phyloP scores from a whole-genome alignment of 2,113 vertebrate species.

The Onychorhynchus coronatus region DNA sequence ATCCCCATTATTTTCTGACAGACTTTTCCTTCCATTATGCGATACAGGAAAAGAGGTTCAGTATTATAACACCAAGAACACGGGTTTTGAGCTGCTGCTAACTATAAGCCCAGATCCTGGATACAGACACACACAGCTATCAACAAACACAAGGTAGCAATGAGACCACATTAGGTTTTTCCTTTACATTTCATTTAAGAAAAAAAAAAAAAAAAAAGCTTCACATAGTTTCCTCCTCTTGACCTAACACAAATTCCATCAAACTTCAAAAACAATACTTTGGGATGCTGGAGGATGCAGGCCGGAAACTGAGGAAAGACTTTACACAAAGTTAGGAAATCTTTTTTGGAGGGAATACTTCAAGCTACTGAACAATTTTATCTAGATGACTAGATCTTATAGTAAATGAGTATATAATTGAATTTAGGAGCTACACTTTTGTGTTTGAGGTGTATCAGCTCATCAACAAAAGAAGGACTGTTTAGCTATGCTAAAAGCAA shows the following conservation, averaged over 20 bases:
- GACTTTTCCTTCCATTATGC: constrained; percentile 72
- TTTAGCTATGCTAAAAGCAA: constrained; percentile 60
- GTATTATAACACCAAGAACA: constrained; percentile 56
- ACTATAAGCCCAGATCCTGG: constrained; percentile 76
- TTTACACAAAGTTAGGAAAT: constrained; percentile 79
- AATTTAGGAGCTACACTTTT: constrained; percentile 58
- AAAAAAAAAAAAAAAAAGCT: background rate
- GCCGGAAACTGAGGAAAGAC: constrained; percentile 80
- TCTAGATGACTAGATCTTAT: constrained; percentile 66
- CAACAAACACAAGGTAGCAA: constrained; percentile 75
- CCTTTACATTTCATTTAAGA: constrained; percentile 64
- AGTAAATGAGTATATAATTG: constrained; percentile 72
- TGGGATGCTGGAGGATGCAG: constrained; percentile 78
- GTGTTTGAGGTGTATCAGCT: constrained; percentile 49
- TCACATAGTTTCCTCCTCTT: constrained; percentile 79
- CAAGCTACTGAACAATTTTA: constrained; percentile 55
- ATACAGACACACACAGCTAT: constrained; percentile 70
- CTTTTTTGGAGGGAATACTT: constrained; percentile 68
- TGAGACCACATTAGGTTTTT: constrained; percentile 59
- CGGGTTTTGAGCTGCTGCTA: constrained; percentile 43
- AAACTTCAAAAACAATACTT: constrained; percentile 83
- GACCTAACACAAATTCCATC: constrained; percentile 80
- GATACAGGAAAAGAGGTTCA: constrained; percentile 77
- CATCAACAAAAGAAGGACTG: constrained; percentile 51
- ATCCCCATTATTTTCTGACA: constrained; percentile 66